Evolutionary conservation across 2,797 vertebrate species (phyloP).

Genomic region (Oryzias dopingdopingensis): DNA sequence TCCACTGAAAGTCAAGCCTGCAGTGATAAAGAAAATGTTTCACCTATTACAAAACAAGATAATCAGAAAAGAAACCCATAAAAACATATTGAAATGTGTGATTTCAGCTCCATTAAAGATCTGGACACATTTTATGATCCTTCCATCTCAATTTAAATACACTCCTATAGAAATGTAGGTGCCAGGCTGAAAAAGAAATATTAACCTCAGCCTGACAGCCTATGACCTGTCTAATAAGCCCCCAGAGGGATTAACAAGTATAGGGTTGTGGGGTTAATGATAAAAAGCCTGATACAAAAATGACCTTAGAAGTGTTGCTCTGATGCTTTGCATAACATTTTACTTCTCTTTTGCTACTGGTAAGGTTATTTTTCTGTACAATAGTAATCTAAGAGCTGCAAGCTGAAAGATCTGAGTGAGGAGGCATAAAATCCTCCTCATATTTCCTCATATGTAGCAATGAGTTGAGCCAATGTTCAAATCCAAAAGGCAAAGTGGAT

Average conservation of each 20-base stretch:
- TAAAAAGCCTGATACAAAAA: slow-evolving; percentile 29
- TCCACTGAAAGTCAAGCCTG: slow-evolving; percentile 9
- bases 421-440: too few species aligned
- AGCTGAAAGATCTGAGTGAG: too few species aligned
- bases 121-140: slow-evolving; percentile 15
- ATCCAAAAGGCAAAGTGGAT: too few species aligned
- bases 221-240: slow-evolving; percentile 56
- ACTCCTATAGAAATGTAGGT: slow-evolving; percentile 27
- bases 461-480: too few species aligned
- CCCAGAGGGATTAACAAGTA: slow-evolving; percentile 35
- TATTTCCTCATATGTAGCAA: too few species aligned
- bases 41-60: slow-evolving; percentile 7
- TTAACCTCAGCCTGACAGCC: slow-evolving; percentile 45
- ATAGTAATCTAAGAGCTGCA: too few species aligned
- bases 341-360: slow-evolving; percentile 23
- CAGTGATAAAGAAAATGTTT: neutral
- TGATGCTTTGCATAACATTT: slow-evolving; percentile 46
- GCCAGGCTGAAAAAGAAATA: slow-evolving; percentile 47
- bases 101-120: too few species aligned
- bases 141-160: slow-evolving; percentile 26
- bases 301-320: slow-evolving; percentile 38
- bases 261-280: slow-evolving; percentile 46
- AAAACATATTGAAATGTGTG: too few species aligned
- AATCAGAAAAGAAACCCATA: slow-evolving; percentile 7
- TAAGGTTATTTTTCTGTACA: slow-evolving; percentile 45